Evolutionary conservation across 1,140 invertebrate genomes (phyloP).

Genomic region (Schlechtendalia chinensis): DNA sequence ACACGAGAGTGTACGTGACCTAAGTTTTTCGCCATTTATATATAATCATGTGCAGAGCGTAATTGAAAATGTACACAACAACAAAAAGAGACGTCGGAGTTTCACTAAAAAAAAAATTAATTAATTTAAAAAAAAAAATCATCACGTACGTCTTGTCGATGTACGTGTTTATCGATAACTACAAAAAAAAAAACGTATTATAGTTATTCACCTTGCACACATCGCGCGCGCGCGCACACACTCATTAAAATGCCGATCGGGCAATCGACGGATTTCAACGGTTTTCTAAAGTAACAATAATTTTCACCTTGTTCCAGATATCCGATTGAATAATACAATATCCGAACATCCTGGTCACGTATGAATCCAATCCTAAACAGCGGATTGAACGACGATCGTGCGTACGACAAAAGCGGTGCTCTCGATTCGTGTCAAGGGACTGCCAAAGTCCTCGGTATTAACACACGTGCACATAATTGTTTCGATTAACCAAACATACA

Average conservation of each 20-base stretch:
- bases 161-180: background rate
- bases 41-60: too few relatives aligned
- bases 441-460: background rate
- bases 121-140: background rate
- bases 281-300: conserved; percentile 27
- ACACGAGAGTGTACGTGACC: too few relatives aligned
- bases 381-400: background rate
- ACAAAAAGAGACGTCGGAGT: background rate
- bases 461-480: background rate
- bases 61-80: background rate
- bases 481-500: background rate
- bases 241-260: conserved; percentile 9
- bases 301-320: conserved; percentile 31
- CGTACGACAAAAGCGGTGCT: background rate
- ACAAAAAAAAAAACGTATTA: background rate
- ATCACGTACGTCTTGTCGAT: background rate
- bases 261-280: background rate
- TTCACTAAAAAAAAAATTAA: background rate
- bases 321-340: too few relatives aligned
- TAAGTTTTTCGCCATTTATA: too few relatives aligned
- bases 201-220: conserved; percentile 2
- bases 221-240: background rate
- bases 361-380: background rate
- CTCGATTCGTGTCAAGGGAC: conserved; percentile 14
- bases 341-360: conserved; percentile 26